These are phyloP conservation scores for Lottia gigantea DNA, from an alignment of 2,888 invertebrate genomes.

Conservation along the genomic window DNA sequence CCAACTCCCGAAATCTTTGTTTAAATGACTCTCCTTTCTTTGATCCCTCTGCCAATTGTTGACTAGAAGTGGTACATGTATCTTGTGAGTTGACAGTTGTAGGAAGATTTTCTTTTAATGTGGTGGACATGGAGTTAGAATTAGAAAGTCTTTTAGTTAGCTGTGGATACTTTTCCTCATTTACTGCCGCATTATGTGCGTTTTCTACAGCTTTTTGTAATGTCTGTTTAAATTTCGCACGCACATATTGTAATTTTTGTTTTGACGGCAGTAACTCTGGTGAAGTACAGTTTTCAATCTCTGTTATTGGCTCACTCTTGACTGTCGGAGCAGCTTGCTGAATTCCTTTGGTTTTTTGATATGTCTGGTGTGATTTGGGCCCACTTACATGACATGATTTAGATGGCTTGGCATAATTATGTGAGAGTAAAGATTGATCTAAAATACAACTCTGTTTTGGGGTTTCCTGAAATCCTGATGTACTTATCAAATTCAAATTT, in stretches of 20 bases:
- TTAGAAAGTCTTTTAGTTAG: constrained; percentile 12
- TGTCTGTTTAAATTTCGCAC: constrained; percentile 41
- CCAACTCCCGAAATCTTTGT: not conserved
- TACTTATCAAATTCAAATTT: not conserved
- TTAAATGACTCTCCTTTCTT: not conserved
- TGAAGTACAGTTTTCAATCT: not conserved
- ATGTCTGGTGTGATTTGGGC: not conserved
- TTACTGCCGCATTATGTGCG: constrained; percentile 13
- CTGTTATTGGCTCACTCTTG: not conserved
- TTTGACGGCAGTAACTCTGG: constrained; percentile 37
- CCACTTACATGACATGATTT: not conserved
- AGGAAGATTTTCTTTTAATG: not conserved
- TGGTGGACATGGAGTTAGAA: not conserved
- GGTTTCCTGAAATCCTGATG: not conserved
- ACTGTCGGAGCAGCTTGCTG: not conserved
- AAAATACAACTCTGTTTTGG: not conserved
- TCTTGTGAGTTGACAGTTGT: not conserved
- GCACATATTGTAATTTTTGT: constrained; percentile 45
- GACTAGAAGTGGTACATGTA: not conserved
- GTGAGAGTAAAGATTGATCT: not conserved
- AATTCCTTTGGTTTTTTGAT: no score
- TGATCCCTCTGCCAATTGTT: not conserved
- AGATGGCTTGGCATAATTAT: constrained; percentile 2
- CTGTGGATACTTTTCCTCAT: constrained; percentile 12
- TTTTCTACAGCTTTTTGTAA: constrained; percentile 41